Evolutionary conservation across 2,113 vertebrate species (phyloP), one percentile per base, ranked within the genome.

Genomic region (Nestor notabilis): DNA sequence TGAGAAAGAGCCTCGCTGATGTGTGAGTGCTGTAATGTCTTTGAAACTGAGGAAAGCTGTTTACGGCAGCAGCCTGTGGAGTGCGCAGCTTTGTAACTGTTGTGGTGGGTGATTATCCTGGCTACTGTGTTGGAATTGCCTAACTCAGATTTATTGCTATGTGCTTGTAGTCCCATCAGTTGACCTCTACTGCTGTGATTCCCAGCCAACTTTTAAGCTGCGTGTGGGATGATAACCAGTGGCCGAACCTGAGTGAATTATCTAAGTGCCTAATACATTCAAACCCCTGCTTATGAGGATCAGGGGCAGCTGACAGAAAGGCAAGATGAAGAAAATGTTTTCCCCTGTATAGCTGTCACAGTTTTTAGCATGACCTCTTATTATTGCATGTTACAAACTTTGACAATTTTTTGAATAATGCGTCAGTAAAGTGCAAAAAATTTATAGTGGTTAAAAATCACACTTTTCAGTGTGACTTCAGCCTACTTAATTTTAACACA

Each of bases 41-140:
- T 52, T 68, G 58, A 43, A 47, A 20, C 31, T 41, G 47, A 43
- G 17, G 81, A 64, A 35, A 43, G 46, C 60, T 83, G 55, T 63
- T 92, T 7, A 29, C 5, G 23, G 89, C 55, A 84, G 87, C 64
- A 27, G 70, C 27, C 13, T 35, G n/a, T 25, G 65, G 35, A 81
- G 24, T 0, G 3, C 0, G 0, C 50, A 29, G 46, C 47, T 89
- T 70, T 5, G 1, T 35, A 5, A 12, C 47, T 28, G 4, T 8
- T 17, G 52, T 72, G 43, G 27, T 82, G 81, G 39, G 31, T 0
- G 15, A n/a, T 84, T 70, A 23, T 46, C 63, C 33, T 53, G 50
- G 43, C 43, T 76, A 4, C 65, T 56, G 65, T 3, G 1, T 58
- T 63, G 15, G 41, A 13, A 12, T 75, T 74, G 72, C 72, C 24